Evolutionary conservation across 2,888 invertebrate species (phyloP), one percentile per base, ranked within the genome.

Genomic region (Heterodera filipjevi): DNA sequence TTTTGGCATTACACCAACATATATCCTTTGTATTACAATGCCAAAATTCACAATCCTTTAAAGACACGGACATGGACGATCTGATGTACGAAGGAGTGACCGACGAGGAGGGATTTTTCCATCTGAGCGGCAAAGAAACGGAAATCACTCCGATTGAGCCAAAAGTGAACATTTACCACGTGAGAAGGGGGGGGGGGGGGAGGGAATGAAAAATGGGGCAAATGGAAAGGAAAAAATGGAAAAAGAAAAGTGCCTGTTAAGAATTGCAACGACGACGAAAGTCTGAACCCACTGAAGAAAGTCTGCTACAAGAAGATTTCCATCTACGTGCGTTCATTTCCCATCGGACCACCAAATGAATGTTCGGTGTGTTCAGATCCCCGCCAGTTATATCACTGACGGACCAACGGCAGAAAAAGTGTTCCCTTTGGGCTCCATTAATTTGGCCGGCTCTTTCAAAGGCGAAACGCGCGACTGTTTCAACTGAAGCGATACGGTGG

Each of bases 381-480:
- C 87, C 12, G 84, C 84, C 71, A 79, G 80, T 68, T 87, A 81
- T 73, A 81, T 87, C 72, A 81, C 78, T n/a, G 78, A 76, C 30
- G 87, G 87, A 71, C 80, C 79, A 53, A 77, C 76, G 46, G 85
- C 87, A 16, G 75, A 84, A 30, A 86, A 86, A 78, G 84, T 83
- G 2, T 87, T 87, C 79, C 85, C 87, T 72, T 81, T 84, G 19
- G 87, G 87, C 72, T 81, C 82, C 77, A 77, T 87, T 71, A 86
- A 86, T 73, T 76, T 87, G 80, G 84, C 83, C 75, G 86, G 85
- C 19, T 82, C 80, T 5, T 87, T 86, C 82, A 84, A 84, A n/a
- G 86, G 86, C 66, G 84, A 86, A 76, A 79, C 81, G 46, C 81
- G 84, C 35, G 86, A 86, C 79, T 86, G 86, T 77, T 72, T 86